Conservation (phyloP, 2,113 vertebrate species). For the Bos indicus region DNA sequence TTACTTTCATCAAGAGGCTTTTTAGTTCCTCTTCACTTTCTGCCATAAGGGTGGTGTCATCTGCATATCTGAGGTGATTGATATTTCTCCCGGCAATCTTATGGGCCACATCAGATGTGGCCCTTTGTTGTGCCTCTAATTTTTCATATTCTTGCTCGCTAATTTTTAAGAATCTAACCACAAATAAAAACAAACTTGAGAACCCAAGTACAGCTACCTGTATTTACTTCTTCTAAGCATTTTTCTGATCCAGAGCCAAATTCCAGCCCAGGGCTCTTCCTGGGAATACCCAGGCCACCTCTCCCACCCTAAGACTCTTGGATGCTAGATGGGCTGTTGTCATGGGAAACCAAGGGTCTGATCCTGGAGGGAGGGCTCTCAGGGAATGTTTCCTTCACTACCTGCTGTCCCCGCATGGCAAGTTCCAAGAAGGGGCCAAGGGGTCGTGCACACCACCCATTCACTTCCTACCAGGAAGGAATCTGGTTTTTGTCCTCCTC, state of each 20-base stretch:
- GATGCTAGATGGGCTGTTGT: not conserved
- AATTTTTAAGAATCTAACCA: not conserved
- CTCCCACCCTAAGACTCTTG: not conserved
- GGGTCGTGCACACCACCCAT: not conserved
- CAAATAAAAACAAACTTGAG: not conserved
- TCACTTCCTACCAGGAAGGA: not conserved
- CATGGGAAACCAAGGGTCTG: too few species aligned
- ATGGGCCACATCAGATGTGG: not conserved
- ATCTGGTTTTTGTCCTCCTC: too few species aligned
- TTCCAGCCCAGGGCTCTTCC: not conserved
- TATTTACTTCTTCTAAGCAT: not conserved
- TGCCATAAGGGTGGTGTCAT: too few species aligned
- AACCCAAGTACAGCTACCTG: not conserved
- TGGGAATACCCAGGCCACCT: not conserved
- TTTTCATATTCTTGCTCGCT: too few species aligned
- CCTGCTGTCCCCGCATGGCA: not conserved
- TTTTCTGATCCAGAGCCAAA: not conserved
- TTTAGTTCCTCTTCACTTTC: too few species aligned
- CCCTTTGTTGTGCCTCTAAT: not conserved
- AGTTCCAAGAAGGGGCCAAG: not conserved
- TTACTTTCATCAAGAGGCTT: too few species aligned
- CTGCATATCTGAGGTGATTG: too few species aligned
- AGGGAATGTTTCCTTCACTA: rapidly evolving
- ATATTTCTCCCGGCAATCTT: too few species aligned
- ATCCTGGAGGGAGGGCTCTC: not conserved